A percentile compares a stretch with the other conserved stretches of the same genome.
Conservation (phyloP, 2,888 invertebrate genomes). For the Imbricaverruca yamaguchii region DNA sequence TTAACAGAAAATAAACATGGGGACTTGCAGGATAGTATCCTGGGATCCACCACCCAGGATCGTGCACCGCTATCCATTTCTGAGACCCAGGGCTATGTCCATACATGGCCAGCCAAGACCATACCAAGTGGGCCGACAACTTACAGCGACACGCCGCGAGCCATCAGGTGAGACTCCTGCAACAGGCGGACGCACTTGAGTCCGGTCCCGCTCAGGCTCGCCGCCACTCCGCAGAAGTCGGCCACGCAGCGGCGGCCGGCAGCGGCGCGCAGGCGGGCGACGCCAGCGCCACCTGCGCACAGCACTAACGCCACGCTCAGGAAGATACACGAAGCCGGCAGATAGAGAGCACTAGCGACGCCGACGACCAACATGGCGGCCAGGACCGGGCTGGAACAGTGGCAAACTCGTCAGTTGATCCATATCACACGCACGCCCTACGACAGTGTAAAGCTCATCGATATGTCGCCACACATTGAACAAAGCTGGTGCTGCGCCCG, state of each 20-base stretch:
- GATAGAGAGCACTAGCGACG: not conserved
- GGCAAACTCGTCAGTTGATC: too few species aligned
- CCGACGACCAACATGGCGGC: not conserved
- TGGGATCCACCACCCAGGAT: too few species aligned
- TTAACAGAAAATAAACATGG: too few species aligned
- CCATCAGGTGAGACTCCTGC: constrained; percentile 14
- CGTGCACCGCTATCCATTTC: too few species aligned
- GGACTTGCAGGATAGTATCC: too few species aligned
- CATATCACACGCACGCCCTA: too few species aligned
- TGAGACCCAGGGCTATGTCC: too few species aligned
- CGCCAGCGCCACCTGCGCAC: not conserved
- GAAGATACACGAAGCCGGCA: not conserved
- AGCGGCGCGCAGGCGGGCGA: not conserved
- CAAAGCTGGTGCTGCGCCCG: too few species aligned
- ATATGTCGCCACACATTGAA: too few species aligned
- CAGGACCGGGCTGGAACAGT: not conserved
- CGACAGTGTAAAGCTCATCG: too few species aligned
- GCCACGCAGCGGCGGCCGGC: not conserved
- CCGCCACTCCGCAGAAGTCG: not conserved
- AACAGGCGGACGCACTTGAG: not conserved
- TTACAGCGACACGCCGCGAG: not conserved
- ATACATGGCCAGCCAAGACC: too few species aligned
- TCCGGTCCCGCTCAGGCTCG: not conserved
- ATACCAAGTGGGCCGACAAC: not conserved
- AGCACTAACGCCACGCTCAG: not conserved